phyloP scores from a whole-genome alignment of 2,797 vertebrate genomes.

The Gastrophryne carolinensis region DNA sequence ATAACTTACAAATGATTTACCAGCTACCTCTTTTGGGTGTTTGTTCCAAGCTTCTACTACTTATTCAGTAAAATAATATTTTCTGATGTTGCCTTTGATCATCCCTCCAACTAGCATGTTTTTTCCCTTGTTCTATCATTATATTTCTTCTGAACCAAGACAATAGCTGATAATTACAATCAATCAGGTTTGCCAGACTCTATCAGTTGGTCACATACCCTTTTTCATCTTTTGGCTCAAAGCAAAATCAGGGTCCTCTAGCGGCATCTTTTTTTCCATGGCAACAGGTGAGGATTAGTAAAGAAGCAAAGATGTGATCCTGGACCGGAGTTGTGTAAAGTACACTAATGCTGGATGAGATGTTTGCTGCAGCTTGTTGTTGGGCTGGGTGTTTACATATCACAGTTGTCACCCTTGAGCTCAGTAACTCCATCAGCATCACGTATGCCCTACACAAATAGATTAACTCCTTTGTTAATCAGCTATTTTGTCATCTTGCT shows the following conservation, averaged over 20 bases:
- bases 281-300: neutral
- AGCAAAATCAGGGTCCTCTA: conserved; percentile 4
- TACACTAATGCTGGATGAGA: neutral
- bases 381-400: conserved; percentile 38
- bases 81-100: too few species aligned
- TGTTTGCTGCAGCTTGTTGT: neutral
- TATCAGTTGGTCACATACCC: conserved; percentile 19
- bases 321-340: neutral
- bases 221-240: conserved; percentile 22
- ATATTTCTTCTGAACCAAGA: too few species aligned
- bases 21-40: too few species aligned
- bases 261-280: conserved; percentile 35
- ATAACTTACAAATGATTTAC: too few species aligned
- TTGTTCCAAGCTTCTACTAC: too few species aligned
- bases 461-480: too few species aligned
- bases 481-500: too few species aligned
- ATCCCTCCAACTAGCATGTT: too few species aligned
- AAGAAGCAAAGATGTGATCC: neutral
- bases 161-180: neutral
- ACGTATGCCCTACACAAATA: too few species aligned
- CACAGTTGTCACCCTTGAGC: conserved; percentile 38
- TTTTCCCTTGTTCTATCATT: too few species aligned
- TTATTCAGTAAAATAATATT: too few species aligned
- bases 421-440: neutral
- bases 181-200: neutral